A percentile compares a stretch with the other conserved stretches of the same genome.
Evolutionary conservation across 2,797 vertebrate genomes (phyloP).

Genomic region (Melopsittacus undulatus): DNA sequence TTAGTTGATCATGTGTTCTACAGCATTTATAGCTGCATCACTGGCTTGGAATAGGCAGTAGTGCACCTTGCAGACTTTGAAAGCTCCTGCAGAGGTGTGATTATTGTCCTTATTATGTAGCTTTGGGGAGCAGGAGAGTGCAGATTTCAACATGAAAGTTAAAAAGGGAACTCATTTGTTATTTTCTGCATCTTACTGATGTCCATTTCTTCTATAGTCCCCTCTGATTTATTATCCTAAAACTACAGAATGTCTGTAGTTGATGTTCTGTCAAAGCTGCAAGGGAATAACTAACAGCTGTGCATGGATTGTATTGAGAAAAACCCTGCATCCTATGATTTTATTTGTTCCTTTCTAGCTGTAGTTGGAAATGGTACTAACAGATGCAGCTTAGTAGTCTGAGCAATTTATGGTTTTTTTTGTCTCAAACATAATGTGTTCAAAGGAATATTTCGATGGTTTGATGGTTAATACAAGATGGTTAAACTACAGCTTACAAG

Average conservation of each 20-base stretch:
- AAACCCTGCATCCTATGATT: background rate
- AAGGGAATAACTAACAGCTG: conserved; percentile 55
- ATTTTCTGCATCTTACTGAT: conserved; percentile 23
- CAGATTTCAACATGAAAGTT: conserved; percentile 21
- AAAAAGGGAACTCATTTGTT: conserved; percentile 24
- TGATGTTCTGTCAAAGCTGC: conserved; percentile 45
- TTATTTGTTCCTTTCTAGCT: conserved; percentile 1
- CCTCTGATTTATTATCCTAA: conserved; percentile 54
- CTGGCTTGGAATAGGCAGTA: background rate
- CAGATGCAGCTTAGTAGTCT: background rate
- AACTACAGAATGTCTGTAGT: conserved; percentile 8
- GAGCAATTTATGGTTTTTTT: background rate
- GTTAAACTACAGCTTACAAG: background rate
- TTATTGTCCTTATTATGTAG: background rate
- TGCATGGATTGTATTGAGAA: background rate
- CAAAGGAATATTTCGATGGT: background rate
- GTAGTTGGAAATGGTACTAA: background rate
- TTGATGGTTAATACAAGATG: background rate
- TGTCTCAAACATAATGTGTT: background rate
- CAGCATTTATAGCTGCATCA: background rate
- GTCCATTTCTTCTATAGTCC: background rate
- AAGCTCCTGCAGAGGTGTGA: background rate
- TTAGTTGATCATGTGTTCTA: background rate
- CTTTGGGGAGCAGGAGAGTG: background rate
- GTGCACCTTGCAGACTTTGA: background rate